Conservation (phyloP, 2,888 invertebrate genomes). For the Sympetrum striolatum region DNA sequence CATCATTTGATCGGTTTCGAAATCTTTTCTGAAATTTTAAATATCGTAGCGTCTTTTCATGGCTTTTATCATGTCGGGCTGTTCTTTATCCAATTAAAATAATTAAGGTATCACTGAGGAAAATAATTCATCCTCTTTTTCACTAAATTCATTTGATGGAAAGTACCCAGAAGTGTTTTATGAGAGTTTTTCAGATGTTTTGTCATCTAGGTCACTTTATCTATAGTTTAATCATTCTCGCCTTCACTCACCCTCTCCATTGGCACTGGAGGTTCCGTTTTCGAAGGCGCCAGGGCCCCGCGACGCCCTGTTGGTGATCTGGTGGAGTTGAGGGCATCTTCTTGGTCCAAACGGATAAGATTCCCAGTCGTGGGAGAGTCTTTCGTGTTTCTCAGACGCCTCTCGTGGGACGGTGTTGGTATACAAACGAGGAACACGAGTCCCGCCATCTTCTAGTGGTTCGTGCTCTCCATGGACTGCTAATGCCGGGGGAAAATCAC, state of each 20-base stretch:
- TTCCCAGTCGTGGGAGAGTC: slow-evolving; percentile 47
- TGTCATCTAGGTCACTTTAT: too few species aligned
- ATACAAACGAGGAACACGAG: slow-evolving; percentile 71
- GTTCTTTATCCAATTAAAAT: too few species aligned
- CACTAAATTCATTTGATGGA: too few species aligned
- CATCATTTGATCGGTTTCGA: too few species aligned
- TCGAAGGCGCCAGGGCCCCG: slow-evolving; percentile 52
- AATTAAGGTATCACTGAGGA: too few species aligned
- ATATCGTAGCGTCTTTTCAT: too few species aligned
- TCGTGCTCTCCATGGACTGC: background rate
- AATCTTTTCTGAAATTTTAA: too few species aligned
- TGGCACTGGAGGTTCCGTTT: slow-evolving; percentile 46
- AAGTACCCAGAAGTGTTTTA: too few species aligned
- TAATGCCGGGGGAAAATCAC: background rate
- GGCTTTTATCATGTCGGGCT: too few species aligned
- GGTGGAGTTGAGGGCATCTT: slow-evolving; percentile 60
- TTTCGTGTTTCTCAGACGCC: slow-evolving; percentile 64
- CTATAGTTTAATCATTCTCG: background rate
- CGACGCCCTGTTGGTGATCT: background rate
- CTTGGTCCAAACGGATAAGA: slow-evolving; percentile 60
- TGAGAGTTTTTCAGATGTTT: too few species aligned
- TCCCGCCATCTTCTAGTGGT: slow-evolving; percentile 46
- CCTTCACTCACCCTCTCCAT: slow-evolving; percentile 48
- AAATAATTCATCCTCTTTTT: too few species aligned
- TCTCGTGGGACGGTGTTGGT: slow-evolving; percentile 73